These are phyloP conservation scores for Nudaria mundana DNA, from an alignment of 2,888 invertebrate genomes.

Conservation along the genomic window DNA sequence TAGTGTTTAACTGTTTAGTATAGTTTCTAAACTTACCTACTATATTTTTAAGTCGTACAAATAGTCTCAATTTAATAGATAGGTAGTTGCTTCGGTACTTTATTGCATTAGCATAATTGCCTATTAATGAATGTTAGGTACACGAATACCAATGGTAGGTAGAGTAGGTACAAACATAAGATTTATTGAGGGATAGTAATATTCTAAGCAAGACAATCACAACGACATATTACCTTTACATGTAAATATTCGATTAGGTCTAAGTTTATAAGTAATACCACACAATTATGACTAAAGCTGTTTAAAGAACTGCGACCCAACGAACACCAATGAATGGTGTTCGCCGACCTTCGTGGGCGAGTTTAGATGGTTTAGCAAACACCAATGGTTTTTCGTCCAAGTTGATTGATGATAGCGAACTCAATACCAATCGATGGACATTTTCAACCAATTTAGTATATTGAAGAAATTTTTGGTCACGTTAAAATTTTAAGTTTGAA, in stretches of 20 bases:
- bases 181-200: neutral
- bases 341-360: too few relatives aligned
- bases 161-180: too few relatives aligned
- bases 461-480: too few relatives aligned
- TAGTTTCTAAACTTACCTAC: neutral
- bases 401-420: too few relatives aligned
- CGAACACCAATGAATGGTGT: too few relatives aligned
- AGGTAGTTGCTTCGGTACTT: neutral
- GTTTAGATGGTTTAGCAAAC: neutral
- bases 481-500: too few relatives aligned
- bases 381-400: too few relatives aligned
- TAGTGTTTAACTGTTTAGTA: too few relatives aligned
- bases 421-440: too few relatives aligned
- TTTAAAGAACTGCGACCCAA: too few relatives aligned
- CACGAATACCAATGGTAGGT: neutral
- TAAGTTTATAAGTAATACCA: conserved; percentile 1
- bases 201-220: conserved; percentile 3
- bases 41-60: neutral
- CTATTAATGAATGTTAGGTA: neutral
- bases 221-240: neutral
- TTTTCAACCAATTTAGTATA: too few relatives aligned
- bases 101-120: neutral
- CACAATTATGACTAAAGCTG: neutral
- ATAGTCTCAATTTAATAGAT: neutral
- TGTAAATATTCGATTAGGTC: conserved; percentile 5